Evolutionary conservation across 2,888 invertebrate genomes (phyloP).

Genomic region (Acleris emargana): DNA sequence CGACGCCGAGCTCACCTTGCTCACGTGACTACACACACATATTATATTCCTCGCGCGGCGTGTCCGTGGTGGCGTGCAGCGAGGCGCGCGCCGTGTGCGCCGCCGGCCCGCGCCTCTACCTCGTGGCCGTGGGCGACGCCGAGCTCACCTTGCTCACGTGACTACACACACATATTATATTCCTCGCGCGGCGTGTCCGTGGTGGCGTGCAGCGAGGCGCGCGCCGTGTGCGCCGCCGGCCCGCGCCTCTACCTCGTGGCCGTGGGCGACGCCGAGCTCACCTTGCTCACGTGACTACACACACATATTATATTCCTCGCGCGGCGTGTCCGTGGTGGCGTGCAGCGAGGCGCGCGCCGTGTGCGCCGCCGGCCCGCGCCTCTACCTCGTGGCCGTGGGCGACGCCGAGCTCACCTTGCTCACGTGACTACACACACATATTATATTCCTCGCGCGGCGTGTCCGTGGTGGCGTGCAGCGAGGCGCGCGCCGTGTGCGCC

Average conservation of each 20-base stretch:
- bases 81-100: conserved; percentile 92
- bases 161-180: conserved; percentile 36
- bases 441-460: too few species aligned
- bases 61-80: conserved; percentile 95
- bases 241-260: conserved; percentile 85
- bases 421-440: conserved; percentile 44
- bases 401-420: conserved; percentile 46
- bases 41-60: conserved; percentile 85
- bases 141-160: conserved; percentile 50
- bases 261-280: conserved; percentile 46
- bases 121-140: conserved; percentile 52
- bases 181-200: conserved; percentile 93
- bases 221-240: conserved; percentile 94
- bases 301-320: conserved; percentile 57
- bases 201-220: conserved; percentile 91
- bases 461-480: too few species aligned
- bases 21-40: conserved; percentile 45
- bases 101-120: conserved; percentile 90
- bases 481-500: too few species aligned
- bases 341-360: conserved; percentile 91
- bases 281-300: conserved; percentile 49
- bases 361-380: conserved; percentile 94
- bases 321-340: conserved; percentile 94
- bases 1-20: conserved; percentile 45
- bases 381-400: conserved; percentile 55